Base-by-base conservation (phyloP, 2,797 vertebrate species). In the Luscinia luscinia region DNA sequence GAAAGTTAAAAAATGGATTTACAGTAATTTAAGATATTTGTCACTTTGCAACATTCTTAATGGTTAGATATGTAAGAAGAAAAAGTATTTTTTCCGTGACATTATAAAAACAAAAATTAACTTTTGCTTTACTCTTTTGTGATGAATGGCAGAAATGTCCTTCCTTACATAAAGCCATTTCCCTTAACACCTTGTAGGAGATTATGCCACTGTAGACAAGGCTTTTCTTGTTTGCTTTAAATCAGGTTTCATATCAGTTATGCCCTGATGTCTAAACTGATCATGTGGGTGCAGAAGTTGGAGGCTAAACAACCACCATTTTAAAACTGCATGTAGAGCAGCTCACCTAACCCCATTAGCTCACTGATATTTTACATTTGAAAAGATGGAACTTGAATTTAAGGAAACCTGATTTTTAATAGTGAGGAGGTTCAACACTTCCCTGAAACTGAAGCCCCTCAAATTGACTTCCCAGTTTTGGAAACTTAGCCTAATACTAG, bases 1-100 rank as follows among this genome's bases (percentile, higher is more conserved):
- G 59, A 48, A 97, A 96, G 49, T 91, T 80, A 64, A 89, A 94
- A 81, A 96, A 95, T 70, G 78, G 84, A 94, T 87, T 88, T 97
- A 92, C 92, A 94, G 97, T 95, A 80, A 83, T 89, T 94, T 94
- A 95, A 95, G 94, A 91, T 88, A 93, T 83, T 89, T 95, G 95
- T 87, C 79, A 96, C 70, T 79, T 93, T 88, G 84, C 70, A 23
- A 95, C 73, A 87, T 92, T 89, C 93, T 95, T 88, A 93, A 95
- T 46, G 67, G 90, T 94, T 97, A 96, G 78, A 95, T 94, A 92
- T 14, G 72, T 84, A 97, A 94, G 96, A 87, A 96, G 73, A 96
- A 96, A 94, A 93, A 66, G 52, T 34, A 55, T 62, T 62, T 87
- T 89, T 64, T 77, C 75, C 95, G 45, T 92, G 88, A 91, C n/a